Evolutionary conservation across 2,888 invertebrate species (phyloP), one percentile per base, ranked within the genome.

Genomic region (Sinodicranocentrus sp.): DNA sequence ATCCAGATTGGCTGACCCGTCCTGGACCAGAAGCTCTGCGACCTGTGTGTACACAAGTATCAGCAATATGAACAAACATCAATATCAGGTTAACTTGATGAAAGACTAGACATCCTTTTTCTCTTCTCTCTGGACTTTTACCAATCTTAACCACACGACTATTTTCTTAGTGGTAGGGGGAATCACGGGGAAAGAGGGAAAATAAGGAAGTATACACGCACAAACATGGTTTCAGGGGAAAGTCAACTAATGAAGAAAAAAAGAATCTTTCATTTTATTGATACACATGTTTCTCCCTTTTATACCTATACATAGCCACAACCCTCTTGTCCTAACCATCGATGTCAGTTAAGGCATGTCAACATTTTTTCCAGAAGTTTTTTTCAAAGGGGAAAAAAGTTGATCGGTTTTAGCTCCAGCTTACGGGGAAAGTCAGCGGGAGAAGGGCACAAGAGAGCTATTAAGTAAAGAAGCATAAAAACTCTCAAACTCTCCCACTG

Each of bases 1-100:
- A 91, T 98, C 97, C 92, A 98, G 95, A 89, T 97, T 95, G 10
- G 98, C 98, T 89, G 96, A 95, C 70, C 97, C 98, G 90, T 94
- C 93, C 78, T 95, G 94, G 8, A 97, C 95, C 86, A 98, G 92
- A 88, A 96, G 92, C 91, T 98, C 97, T 0, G 97, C 98, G 52
- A 98, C 98, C 91, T 98, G 97, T 0, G 85, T 63, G 59, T 19
- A 61, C 19, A 44, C 65, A 73, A 73, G 57, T 26, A 70, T 25
- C 21, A 39, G 52, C 25, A 52, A 48, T 61, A 76, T 61, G 70
- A 82, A 67, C 73, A 73, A 73, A 82, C 82, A 82, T 82, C 82
- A 82, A 82, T 82, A 73, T 73, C 82, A 63, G 67, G 72, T 80
- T 80, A 80, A 72, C 70, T 71, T 65, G 79, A 79, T 79, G 79